Base-by-base conservation (phyloP, 2,113 vertebrate genomes). In the Brachypteracias leptosomus region DNA sequence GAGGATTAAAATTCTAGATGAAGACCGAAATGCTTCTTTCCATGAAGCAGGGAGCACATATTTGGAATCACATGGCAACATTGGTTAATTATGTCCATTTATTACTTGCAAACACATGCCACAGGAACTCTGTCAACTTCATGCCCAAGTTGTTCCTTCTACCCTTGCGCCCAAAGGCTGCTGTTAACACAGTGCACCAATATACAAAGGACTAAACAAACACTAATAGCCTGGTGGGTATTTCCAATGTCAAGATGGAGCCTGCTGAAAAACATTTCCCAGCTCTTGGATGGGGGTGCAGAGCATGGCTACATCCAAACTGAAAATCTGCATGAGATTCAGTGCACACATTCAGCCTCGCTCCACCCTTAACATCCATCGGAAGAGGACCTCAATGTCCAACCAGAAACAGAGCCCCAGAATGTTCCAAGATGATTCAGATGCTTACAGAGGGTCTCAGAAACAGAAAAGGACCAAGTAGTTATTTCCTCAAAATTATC, bases 211-310 rank as follows among this genome's bases (percentile, higher is more conserved):
- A 21, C 42, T 19, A 18, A 6, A 42, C 20, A 47, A 88, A 73
- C 38, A 65, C 44, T 3, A 11, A 65, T 2, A 76, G 59, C 0
- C 0, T 3, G 5, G 24, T 74, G n/a, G 25, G 33, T 54, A 74
- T 46, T 89, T 62, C 70, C 33, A 66, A 7, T 0, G 11, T 19
- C 49, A 65, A 61, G 68, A 61, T 2, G 1, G 25, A 82, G 52
- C 36, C 73, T 54, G 31, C 9, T 62, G 20, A 63, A n/a, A 70
- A 84, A 52, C 9, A 2, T 25, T 61, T 73, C 40, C n/a, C 49
- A 84, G n/a, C 15, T 74, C 36, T 9, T 52, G 42, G 31, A 93
- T 9, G 6, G 10, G 7, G 14, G 31, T 19, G n/a, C 57, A 78
- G 58, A 49, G 31, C 33, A 38, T 0, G 3, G 68, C 31, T 65